Percentiles rank a stretch among this genome's conserved stretches.
Conservation (phyloP, 2,113 vertebrate species). For the Ardeotis arabs region DNA sequence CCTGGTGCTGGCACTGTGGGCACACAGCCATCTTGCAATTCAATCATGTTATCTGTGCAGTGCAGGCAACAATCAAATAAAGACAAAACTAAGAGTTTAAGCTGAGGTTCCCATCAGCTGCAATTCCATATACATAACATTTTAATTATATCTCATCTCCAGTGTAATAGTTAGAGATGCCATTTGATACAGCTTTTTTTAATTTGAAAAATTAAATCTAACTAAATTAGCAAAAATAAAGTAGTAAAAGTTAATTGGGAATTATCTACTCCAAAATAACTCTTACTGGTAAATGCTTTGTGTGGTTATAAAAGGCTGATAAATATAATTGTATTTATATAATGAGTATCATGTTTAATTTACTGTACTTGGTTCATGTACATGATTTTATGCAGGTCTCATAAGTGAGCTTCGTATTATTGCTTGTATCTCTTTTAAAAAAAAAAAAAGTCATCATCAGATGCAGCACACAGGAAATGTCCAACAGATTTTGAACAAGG, state of each 20-base stretch:
- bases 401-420: slow-evolving; percentile 15
- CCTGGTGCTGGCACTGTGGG: neutral
- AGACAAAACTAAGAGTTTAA: slow-evolving; percentile 45
- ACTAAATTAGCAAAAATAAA: slow-evolving; percentile 70
- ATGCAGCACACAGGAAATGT: neutral
- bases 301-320: slow-evolving; percentile 68
- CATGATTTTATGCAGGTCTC: slow-evolving; percentile 51
- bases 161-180: slow-evolving; percentile 60
- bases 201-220: slow-evolving; percentile 68
- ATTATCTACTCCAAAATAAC: slow-evolving; percentile 69
- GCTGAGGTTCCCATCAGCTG: slow-evolving; percentile 50
- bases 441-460: neutral
- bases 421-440: neutral
- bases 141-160: slow-evolving; percentile 70
- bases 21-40: slow-evolving; percentile 27
- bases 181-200: slow-evolving; percentile 58
- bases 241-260: slow-evolving; percentile 72
- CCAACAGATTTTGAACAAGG: neutral
- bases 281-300: slow-evolving; percentile 69
- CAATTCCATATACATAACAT: slow-evolving; percentile 66
- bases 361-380: slow-evolving; percentile 61
- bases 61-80: slow-evolving; percentile 53
- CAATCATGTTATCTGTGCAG: slow-evolving; percentile 38
- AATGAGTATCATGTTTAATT: slow-evolving; percentile 73
- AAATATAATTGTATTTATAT: slow-evolving; percentile 75